Conservation (phyloP, 2,113 vertebrate genomes). For the Chaetodon trifascialis region DNA sequence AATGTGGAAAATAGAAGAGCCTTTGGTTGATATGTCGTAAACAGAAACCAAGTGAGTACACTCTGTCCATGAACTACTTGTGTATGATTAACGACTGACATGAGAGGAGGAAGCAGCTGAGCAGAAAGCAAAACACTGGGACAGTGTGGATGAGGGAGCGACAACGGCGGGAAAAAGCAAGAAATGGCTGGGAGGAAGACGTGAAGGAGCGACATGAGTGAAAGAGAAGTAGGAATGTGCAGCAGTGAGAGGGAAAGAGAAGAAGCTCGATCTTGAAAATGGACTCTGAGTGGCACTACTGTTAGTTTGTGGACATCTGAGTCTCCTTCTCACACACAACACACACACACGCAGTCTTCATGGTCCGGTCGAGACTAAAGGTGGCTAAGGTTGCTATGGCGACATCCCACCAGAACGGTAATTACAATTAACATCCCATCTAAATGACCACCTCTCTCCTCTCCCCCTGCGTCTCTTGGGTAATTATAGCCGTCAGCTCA, state of each 20-base stretch:
- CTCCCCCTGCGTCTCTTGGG: constrained; percentile 60
- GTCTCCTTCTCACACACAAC: constrained; percentile 8
- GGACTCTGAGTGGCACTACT: constrained; percentile 11
- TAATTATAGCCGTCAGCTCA: constrained; percentile 73
- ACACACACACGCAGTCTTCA: constrained; percentile 15
- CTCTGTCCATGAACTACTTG: constrained; percentile 53
- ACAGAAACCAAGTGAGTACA: constrained; percentile 50
- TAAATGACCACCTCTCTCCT: constrained; percentile 78
- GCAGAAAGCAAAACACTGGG: constrained; percentile 59
- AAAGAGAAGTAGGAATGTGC: not conserved
- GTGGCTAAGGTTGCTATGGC: constrained; percentile 74
- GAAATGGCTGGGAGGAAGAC: constrained; percentile 13
- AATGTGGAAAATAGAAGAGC: constrained; percentile 30
- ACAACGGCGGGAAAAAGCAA: not conserved
- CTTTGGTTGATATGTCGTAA: constrained; percentile 39
- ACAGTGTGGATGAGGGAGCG: constrained; percentile 35
- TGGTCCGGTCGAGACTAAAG: constrained; percentile 61
- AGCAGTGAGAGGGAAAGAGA: not conserved
- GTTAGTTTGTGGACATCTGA: constrained; percentile 23
- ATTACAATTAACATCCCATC: constrained; percentile 82
- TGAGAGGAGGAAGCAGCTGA: constrained; percentile 54
- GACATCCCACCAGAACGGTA: constrained; percentile 76
- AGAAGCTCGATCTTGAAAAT: constrained; percentile 7
- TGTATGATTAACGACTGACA: constrained; percentile 55
- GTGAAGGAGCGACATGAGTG: constrained; percentile 15